These are phyloP conservation scores for Sebastes reedi DNA, from an alignment of 2,797 vertebrate species.

Conservation along the genomic window DNA sequence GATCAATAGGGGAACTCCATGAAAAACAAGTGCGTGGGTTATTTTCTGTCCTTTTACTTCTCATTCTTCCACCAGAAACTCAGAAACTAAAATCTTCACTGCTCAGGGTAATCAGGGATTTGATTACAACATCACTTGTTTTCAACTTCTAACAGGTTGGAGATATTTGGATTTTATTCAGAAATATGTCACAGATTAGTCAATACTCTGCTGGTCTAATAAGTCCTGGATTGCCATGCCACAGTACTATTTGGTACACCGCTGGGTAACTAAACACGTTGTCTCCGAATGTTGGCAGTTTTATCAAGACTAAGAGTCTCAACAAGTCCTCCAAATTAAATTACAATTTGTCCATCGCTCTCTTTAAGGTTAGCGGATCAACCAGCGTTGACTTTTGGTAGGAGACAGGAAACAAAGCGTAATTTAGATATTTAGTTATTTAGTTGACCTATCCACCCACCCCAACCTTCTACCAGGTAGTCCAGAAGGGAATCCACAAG, in stretches of 20 bases:
- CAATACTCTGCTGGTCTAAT: neutral
- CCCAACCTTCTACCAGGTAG: neutral
- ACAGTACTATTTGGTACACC: neutral
- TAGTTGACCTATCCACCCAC: neutral
- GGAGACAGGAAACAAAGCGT: neutral
- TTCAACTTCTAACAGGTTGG: neutral
- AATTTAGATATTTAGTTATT: neutral
- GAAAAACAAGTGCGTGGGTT: constrained; percentile 20
- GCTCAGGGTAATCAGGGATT: neutral
- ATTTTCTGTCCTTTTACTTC: neutral
- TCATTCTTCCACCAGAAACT: neutral
- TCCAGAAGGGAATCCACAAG: too few relatives aligned
- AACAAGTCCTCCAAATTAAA: neutral
- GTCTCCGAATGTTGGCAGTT: neutral
- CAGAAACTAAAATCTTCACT: neutral
- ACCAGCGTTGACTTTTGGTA: neutral
- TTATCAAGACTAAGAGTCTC: neutral
- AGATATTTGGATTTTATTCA: neutral
- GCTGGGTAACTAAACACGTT: neutral
- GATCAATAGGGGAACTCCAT: constrained; percentile 36
- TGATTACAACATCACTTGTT: neutral
- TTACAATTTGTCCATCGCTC: neutral
- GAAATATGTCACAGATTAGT: neutral
- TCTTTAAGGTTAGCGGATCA: neutral
- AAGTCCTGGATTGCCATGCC: neutral